These are phyloP conservation scores for Labia minor DNA, from an alignment of 2,888 invertebrate species.

Conservation along the genomic window DNA sequence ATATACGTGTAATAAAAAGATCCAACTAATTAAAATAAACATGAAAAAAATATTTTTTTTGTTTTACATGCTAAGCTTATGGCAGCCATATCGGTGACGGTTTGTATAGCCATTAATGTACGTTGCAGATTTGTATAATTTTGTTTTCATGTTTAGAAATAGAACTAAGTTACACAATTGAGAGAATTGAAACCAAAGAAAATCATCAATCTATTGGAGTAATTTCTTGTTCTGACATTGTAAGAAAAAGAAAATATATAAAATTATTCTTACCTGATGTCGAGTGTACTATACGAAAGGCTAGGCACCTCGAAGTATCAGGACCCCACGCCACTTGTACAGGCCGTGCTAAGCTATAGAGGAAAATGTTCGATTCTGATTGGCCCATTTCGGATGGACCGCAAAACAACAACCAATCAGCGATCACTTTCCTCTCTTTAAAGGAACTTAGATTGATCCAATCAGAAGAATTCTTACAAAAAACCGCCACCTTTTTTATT, in stretches of 20 bases:
- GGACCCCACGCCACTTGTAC: constrained; percentile 54
- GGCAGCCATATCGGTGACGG: constrained; percentile 44
- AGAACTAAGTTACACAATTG: constrained; percentile 29
- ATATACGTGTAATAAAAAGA: constrained; percentile 30
- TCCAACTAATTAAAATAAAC: constrained; percentile 3
- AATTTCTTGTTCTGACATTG: constrained; percentile 38
- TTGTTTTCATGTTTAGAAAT: constrained; percentile 32
- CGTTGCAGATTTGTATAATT: constrained; percentile 34
- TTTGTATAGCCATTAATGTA: constrained; percentile 34
- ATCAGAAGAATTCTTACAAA: neutral
- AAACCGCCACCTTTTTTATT: neutral
- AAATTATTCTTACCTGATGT: constrained; percentile 48
- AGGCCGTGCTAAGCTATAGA: constrained; percentile 43
- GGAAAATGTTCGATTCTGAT: constrained; percentile 38
- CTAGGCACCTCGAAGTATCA: constrained; percentile 49
- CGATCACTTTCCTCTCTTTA: constrained; percentile 21
- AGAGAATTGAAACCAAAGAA: constrained; percentile 32
- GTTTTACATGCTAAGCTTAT: constrained; percentile 41
- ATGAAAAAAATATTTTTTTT: constrained; percentile 21
- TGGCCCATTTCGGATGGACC: constrained; percentile 49
- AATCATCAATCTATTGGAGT: constrained; percentile 28
- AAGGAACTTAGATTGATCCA: neutral
- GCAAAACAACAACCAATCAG: constrained; percentile 47
- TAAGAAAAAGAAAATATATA: constrained; percentile 41
- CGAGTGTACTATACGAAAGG: constrained; percentile 45